phyloP scores from a whole-genome alignment of 2,113 vertebrate species.

The Corynorhinus townsendii region DNA sequence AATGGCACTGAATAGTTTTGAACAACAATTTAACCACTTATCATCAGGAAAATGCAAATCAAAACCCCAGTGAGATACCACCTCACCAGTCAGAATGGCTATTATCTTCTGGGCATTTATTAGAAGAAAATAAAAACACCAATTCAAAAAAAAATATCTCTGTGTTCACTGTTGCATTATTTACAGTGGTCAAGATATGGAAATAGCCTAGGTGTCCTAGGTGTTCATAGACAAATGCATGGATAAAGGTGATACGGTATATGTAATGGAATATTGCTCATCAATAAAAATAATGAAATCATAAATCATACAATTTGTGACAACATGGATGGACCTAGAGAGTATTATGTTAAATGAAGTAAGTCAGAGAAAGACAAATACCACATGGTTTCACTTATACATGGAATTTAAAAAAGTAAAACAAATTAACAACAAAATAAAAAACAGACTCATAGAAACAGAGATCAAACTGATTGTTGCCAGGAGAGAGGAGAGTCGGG shows the following conservation, averaged over 20 bases:
- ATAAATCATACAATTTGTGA: neutral
- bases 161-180: neutral
- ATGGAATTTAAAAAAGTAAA: neutral
- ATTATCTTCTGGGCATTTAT: neutral
- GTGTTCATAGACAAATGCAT: neutral
- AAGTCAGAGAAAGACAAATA: neutral
- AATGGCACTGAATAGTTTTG: neutral
- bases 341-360: neutral
- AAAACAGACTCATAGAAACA: neutral
- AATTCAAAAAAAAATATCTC: neutral
- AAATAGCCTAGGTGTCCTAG: neutral
- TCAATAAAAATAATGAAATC: neutral
- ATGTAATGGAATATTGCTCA: neutral
- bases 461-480: neutral
- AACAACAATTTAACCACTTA: neutral
- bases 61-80: neutral
- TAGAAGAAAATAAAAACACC: neutral
- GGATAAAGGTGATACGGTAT: neutral
- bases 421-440: neutral
- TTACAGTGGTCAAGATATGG: neutral
- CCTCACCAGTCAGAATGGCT: neutral
- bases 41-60: neutral
- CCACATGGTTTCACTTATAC: neutral
- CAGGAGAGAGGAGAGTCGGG: neutral
- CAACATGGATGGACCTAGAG: neutral